Evolutionary conservation across 2,888 invertebrate genomes (phyloP).

Genomic region (Dioctria linearis): DNA sequence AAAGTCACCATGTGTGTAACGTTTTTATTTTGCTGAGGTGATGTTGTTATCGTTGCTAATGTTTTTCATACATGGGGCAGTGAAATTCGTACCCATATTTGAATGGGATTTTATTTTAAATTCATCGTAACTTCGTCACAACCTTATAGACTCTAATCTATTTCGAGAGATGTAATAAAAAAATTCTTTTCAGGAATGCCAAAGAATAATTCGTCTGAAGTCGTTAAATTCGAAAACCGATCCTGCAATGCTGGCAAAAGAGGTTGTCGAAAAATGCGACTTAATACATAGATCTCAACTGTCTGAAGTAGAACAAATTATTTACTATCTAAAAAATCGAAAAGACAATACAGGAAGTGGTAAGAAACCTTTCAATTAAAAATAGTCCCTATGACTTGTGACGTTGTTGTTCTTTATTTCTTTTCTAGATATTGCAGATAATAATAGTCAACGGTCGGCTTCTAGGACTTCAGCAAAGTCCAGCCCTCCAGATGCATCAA

Average conservation of each 20-base stretch:
- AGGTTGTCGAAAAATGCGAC: slow-evolving; percentile 89
- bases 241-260: slow-evolving; percentile 83
- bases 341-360: slow-evolving; percentile 72
- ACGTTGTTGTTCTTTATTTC: neutral
- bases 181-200: slow-evolving; percentile 75
- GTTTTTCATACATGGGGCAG: too few relatives aligned
- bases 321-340: slow-evolving; percentile 88
- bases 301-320: slow-evolving; percentile 88
- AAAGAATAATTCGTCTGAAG: slow-evolving; percentile 87
- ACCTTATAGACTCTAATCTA: too few relatives aligned
- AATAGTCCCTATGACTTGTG: neutral
- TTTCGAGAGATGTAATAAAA: too few relatives aligned
- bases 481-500: slow-evolving; percentile 77
- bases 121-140: too few relatives aligned
- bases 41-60: too few relatives aligned
- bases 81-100: too few relatives aligned
- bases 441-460: slow-evolving; percentile 65
- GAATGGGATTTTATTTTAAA: too few relatives aligned
- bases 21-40: too few relatives aligned
- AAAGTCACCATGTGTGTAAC: too few relatives aligned
- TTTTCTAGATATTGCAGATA: slow-evolving; percentile 65
- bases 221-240: slow-evolving; percentile 86
- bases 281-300: slow-evolving; percentile 86
- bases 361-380: slow-evolving; percentile 55
- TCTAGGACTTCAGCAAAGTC: slow-evolving; percentile 64